phyloP scores from a whole-genome alignment of 2,888 invertebrate species.

The Erebia ligea region DNA sequence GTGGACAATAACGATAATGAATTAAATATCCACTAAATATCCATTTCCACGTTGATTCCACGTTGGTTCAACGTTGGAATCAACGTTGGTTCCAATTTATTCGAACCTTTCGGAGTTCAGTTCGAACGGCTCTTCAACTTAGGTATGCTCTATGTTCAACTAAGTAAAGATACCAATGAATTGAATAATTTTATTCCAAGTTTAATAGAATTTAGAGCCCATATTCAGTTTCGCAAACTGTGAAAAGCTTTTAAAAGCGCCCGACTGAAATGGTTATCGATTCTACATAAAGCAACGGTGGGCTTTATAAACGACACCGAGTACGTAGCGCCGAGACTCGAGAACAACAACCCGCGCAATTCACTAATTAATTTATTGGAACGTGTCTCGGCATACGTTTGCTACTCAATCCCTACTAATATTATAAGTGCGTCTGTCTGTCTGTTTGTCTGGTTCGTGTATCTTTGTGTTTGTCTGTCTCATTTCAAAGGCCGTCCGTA shows the following conservation, averaged over 20 bases:
- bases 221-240: neutral
- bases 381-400: slow-evolving; percentile 16
- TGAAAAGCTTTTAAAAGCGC: slow-evolving; percentile 3
- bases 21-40: no score
- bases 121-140: no score
- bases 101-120: neutral
- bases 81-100: neutral
- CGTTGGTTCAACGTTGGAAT: no score
- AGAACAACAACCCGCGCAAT: slow-evolving; percentile 22
- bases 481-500: no score
- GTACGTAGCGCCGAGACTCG: neutral
- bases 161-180: neutral
- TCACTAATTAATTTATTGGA: slow-evolving; percentile 28
- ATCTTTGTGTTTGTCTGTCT: no score
- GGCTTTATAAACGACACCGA: slow-evolving; percentile 8
- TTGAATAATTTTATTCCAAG: neutral
- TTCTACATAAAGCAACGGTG: slow-evolving; percentile 6
- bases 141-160: neutral
- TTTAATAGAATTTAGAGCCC: slow-evolving; percentile 1
- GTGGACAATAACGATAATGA: no score
- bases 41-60: no score
- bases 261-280: slow-evolving; percentile 9
- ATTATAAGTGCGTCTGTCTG: no score
- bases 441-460: no score
- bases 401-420: neutral